Percentiles rank a stretch among this genome's conserved stretches.
Evolutionary conservation across 1,140 invertebrate genomes (phyloP).

Genomic region (Drosophila hydei): DNA sequence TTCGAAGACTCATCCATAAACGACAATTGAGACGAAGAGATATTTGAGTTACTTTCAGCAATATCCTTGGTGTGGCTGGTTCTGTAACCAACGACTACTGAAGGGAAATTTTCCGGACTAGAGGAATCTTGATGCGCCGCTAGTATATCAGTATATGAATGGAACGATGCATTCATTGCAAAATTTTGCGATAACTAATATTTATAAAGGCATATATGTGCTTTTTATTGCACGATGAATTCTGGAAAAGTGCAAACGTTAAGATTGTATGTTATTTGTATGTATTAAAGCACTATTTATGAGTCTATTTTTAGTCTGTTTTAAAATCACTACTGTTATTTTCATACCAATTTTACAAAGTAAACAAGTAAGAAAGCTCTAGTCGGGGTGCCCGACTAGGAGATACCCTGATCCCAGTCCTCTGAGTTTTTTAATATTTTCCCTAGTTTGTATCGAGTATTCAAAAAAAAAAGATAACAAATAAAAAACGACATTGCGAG

Average conservation of each 20-base stretch:
- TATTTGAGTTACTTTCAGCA: slow-evolving; percentile 73
- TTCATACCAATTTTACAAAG: too few species aligned
- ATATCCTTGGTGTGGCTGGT: slow-evolving; percentile 65
- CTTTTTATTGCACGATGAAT: slow-evolving; percentile 55
- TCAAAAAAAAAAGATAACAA: too few species aligned
- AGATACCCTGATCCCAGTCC: too few species aligned
- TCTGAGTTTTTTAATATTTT: too few species aligned
- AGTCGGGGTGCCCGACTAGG: too few species aligned
- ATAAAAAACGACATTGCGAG: too few species aligned
- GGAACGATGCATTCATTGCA: slow-evolving; percentile 89
- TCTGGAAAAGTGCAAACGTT: slow-evolving; percentile 19
- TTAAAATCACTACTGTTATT: too few species aligned
- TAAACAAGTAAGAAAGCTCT: too few species aligned
- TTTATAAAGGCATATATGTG: slow-evolving; percentile 71
- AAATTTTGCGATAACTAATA: slow-evolving; percentile 68
- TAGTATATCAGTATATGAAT: slow-evolving; percentile 88
- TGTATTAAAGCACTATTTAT: background rate
- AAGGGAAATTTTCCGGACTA: slow-evolving; percentile 86
- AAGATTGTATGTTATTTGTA: background rate
- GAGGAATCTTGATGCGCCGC: slow-evolving; percentile 86
- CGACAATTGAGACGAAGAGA: slow-evolving; percentile 77
- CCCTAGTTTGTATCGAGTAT: too few species aligned
- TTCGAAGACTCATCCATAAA: slow-evolving; percentile 83
- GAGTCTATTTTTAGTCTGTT: too few species aligned
- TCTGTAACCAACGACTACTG: slow-evolving; percentile 76